Percentiles rank a stretch among this genome's conserved stretches.
Evolutionary conservation across 2,888 invertebrate genomes (phyloP).

Genomic region (Ommatoiulus sabulosus): DNA sequence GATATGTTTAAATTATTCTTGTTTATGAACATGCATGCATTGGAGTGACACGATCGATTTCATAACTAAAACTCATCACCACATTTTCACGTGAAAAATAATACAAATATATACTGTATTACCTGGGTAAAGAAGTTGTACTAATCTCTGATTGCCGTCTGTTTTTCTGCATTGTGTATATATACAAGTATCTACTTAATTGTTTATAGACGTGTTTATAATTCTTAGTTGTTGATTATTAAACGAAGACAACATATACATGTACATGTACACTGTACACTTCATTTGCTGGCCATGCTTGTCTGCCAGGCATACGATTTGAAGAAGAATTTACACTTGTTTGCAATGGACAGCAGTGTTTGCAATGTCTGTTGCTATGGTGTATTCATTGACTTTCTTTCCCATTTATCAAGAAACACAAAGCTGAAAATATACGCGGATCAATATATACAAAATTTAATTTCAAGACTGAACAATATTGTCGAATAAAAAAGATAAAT

Average conservation of each 20-base stretch:
- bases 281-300: neutral
- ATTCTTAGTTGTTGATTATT: no score
- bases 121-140: constrained; percentile 8
- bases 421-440: neutral
- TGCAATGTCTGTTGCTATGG: constrained; percentile 19
- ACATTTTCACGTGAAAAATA: neutral
- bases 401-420: neutral
- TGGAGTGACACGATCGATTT: neutral
- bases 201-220: no score
- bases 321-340: neutral
- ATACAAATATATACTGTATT: neutral
- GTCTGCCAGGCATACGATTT: neutral
- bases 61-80: neutral
- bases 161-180: neutral
- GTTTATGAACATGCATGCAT: neutral
- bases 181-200: neutral
- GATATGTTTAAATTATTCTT: no score
- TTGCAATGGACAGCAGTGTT: neutral
- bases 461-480: neutral
- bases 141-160: neutral
- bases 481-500: neutral
- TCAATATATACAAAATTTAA: neutral
- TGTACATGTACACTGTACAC: neutral
- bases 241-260: no score
- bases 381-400: constrained; percentile 4